These are phyloP conservation scores for Gymnocheta viridis DNA, from an alignment of 2,888 invertebrate species.

Conservation along the genomic window DNA sequence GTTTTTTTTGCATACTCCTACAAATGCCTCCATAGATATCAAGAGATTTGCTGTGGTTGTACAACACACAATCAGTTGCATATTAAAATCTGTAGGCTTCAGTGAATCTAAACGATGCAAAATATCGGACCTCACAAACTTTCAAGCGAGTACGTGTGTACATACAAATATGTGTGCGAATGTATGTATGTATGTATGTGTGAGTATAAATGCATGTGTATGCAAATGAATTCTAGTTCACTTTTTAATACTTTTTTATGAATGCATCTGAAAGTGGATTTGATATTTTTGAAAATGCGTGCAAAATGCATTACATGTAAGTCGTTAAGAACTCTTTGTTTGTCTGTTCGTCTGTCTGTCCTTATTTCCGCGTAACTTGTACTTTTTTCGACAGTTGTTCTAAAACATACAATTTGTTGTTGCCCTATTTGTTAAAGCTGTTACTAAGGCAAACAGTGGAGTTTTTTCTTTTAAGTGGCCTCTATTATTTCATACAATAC, in stretches of 20 bases:
- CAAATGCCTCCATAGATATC: slow-evolving; percentile 37
- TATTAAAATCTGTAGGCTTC: slow-evolving; percentile 66
- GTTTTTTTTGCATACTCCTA: slow-evolving; percentile 17
- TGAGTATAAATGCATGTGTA: background rate
- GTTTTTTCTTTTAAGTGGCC: slow-evolving; percentile 21
- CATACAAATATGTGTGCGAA: background rate
- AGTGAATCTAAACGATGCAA: slow-evolving; percentile 52
- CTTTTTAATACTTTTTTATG: slow-evolving; percentile 32
- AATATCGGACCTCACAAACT: slow-evolving; percentile 9
- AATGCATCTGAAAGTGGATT: slow-evolving; percentile 45
- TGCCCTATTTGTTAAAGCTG: slow-evolving; percentile 40
- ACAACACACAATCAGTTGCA: slow-evolving; percentile 68
- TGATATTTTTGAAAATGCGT: slow-evolving; percentile 58
- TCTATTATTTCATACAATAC: slow-evolving; percentile 13
- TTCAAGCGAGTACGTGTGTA: background rate
- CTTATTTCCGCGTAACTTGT: slow-evolving; percentile 15
- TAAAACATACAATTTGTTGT: slow-evolving; percentile 17
- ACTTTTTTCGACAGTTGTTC: slow-evolving; percentile 9
- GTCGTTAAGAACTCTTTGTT: slow-evolving; percentile 46
- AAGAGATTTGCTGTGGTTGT: slow-evolving; percentile 70
- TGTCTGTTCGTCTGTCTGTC: slow-evolving; percentile 8
- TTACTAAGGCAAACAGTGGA: slow-evolving; percentile 22
- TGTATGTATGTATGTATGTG: background rate
- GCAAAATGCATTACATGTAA: slow-evolving; percentile 62
- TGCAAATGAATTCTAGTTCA: slow-evolving; percentile 40